Evolutionary conservation across 1,140 invertebrate genomes (phyloP), one percentile per base, ranked within the genome.

Genomic region (Diploscapter pachys): DNA sequence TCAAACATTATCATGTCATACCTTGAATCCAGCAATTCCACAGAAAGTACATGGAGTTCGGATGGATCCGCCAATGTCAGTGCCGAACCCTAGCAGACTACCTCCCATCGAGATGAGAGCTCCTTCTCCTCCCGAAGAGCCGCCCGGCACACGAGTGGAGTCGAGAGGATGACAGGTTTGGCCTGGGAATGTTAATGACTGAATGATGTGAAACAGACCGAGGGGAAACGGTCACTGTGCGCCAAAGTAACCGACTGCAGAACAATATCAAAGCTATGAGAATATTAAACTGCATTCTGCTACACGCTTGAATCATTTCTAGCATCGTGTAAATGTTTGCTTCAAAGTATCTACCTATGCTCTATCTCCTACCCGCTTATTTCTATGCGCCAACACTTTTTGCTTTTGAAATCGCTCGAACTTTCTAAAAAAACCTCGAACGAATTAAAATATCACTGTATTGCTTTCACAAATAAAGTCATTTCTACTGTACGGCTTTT

Each of bases 11-110:
- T 31, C 31, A 31, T 31, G 31, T 31, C 31, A 31, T 31, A 31
- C 31, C 31, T 88, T 88, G 6, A 88, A 71, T 51, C 82, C 80
- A 64, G 75, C 85, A 31, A 87, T 63, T 13, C 87, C 87, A 85
- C 86, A 87, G 72, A 87, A 81, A 53, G 78, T 55, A 11, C 82
- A 77, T 4, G 87, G 87, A 53, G 87, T 87, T 11, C 87, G 79
- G 11, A 88, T 77, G 68, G 84, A 85, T 50, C 87, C 87, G 48
- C 85, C 87, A 57, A 88, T 80, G 73, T 88, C 79, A 31, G 73
- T 73, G 3, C 82, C 82, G 52, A 80, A 84, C 13, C 86, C 87
- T 65, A 88, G 76, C 6, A 87, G 74, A n/a, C 84, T 85, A 5
- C 86, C 87, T 50, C 81, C 81, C 13, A 77, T 74, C 3, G 81